Evolutionary conservation across 2,113 vertebrate genomes (phyloP).

Genomic region (Vombatus ursinus): DNA sequence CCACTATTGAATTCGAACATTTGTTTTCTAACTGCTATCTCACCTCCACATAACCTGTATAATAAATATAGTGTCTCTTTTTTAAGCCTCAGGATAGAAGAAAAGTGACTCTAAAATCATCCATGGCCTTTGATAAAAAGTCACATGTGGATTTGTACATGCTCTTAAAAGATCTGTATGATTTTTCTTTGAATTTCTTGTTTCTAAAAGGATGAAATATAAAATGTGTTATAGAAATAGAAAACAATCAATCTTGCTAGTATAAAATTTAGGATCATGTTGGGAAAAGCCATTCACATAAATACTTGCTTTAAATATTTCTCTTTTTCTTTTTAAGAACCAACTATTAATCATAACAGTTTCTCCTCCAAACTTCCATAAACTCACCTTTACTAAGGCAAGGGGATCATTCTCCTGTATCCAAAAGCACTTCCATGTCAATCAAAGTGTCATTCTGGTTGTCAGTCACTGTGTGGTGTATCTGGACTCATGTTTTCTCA

Average conservation of each 20-base stretch:
- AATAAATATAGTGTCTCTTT: not conserved
- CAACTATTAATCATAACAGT: not conserved
- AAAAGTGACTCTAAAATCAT: not conserved
- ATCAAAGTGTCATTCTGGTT: not conserved
- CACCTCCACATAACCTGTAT: not conserved
- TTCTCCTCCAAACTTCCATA: not conserved
- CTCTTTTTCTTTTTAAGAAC: not conserved
- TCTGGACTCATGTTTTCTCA: not conserved
- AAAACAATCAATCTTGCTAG: conserved; percentile 1
- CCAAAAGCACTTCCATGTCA: not conserved
- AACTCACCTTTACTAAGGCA: not conserved
- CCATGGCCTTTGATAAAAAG: conserved; percentile 46
- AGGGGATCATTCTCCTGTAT: not conserved
- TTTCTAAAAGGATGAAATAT: conserved; percentile 42
- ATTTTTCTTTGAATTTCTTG: not conserved
- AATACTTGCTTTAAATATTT: not conserved
- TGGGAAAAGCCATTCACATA: not conserved
- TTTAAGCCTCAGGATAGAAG: not conserved
- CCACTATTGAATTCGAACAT: conserved; percentile 24
- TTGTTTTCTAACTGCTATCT: conserved; percentile 37
- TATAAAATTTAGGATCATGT: not conserved
- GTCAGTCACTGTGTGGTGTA: not conserved
- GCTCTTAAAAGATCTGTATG: not conserved
- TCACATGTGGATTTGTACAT: not conserved
- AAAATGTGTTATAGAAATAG: conserved; percentile 37